Conservation (phyloP, 2,888 invertebrate genomes). For the Omphaloscelis lunosa region DNA sequence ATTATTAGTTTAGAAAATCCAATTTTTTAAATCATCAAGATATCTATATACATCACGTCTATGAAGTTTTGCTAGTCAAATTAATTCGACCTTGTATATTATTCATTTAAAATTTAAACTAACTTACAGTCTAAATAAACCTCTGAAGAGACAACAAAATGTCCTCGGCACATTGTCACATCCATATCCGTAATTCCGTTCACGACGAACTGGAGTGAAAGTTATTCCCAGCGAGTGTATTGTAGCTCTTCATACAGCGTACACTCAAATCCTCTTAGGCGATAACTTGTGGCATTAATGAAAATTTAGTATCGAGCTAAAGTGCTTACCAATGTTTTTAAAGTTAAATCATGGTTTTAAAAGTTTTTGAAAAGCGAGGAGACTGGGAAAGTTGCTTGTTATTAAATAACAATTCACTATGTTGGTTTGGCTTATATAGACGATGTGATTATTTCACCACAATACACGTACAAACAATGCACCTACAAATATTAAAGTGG, state of each 20-base stretch:
- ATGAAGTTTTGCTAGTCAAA: background rate
- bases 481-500: background rate
- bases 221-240: slow-evolving; percentile 13
- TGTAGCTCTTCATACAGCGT: slow-evolving; percentile 15
- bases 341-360: slow-evolving; percentile 34
- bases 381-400: slow-evolving; percentile 9
- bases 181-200: background rate
- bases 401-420: slow-evolving; percentile 2
- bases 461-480: background rate
- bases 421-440: background rate
- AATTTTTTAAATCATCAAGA: background rate
- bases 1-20: background rate
- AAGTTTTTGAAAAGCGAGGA: slow-evolving; percentile 2
- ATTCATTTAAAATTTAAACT: background rate
- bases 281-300: slow-evolving; percentile 36
- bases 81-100: background rate
- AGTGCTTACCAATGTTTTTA: slow-evolving; percentile 47
- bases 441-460: background rate
- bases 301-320: slow-evolving; percentile 37
- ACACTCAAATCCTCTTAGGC: slow-evolving; percentile 42
- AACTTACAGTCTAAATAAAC: background rate
- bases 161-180: slow-evolving; percentile 2
- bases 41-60: background rate
- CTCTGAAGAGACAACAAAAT: slow-evolving; percentile 9
- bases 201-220: slow-evolving; percentile 27